Base-by-base conservation (phyloP, 1,140 invertebrate genomes). In the Atta cephalotes region DNA sequence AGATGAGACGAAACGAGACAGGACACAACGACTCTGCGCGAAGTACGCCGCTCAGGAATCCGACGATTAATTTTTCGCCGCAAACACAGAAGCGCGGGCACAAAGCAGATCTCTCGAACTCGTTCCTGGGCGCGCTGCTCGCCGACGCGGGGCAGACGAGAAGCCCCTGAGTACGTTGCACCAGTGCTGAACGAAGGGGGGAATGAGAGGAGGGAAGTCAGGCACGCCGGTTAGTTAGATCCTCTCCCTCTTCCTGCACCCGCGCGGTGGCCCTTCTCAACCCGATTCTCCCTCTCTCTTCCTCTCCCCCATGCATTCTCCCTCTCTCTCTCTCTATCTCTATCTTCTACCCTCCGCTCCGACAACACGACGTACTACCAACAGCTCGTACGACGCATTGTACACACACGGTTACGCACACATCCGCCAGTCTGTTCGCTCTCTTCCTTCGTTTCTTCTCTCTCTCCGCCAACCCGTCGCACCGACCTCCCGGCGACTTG, bases 121-220 rank as follows among this genome's bases (percentile, higher is more conserved):
- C 88, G 88, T 90, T 90, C 78, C 66, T 70, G 56, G 25, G 39
- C 35, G 21, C n/a, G 63, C 25, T 49, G 53, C 49, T 81, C 80
- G 56, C 53, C 66, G 56, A 68, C 63, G 71, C 88, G 60, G 9
- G 49, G 72, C 88, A 45, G 68, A 45, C 63, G 87, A 85, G 86
- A 60, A 88, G 68, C 58, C 35, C 63, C 65, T 80, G 86, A 90
- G 89, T 90, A 87, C 86, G 60, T 90, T 88, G 86, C 89, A 90
- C 86, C 89, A 89, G 65, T 35, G 68, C 87, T 39, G 14, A 12
- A 39, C 78, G 70, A 66, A 39, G 35, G 35, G 18, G 88, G 74
- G 88, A 81, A 90, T 86, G 76, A 82, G 85, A 88, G 81, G 85
- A 90, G 86, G 81, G 88, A 90, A 90, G 86, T 88, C 84, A 90